Evolutionary conservation across 2,113 vertebrate species (phyloP).

Genomic region (Rhea americana): DNA sequence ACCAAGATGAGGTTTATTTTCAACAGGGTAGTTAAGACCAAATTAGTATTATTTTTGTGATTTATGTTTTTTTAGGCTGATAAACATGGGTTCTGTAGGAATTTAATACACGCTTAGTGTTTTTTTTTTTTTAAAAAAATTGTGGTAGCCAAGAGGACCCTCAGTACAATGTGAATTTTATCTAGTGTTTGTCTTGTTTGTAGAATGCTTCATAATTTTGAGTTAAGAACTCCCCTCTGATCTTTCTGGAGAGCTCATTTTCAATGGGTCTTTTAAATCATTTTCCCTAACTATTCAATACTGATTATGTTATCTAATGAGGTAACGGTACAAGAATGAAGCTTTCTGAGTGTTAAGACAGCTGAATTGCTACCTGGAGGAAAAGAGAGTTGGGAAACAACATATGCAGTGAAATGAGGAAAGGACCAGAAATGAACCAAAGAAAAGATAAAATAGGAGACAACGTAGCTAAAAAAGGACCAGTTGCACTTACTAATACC

Average conservation of each 20-base stretch:
- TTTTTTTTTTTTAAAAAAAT: neutral
- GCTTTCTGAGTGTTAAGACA: neutral
- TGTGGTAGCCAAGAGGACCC: neutral
- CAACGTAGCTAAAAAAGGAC: neutral
- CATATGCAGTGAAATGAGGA: neutral
- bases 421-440: neutral
- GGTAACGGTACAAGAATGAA: neutral
- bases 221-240: neutral
- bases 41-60: neutral
- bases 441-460: neutral
- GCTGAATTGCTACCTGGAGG: neutral
- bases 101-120: rapidly evolving
- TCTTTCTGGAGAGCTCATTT: neutral
- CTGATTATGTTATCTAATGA: neutral
- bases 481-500: neutral
- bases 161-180: neutral
- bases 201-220: neutral
- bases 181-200: neutral
- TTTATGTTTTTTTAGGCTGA: neutral
- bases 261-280: neutral
- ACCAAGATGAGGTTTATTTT: neutral
- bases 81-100: neutral
- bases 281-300: neutral
- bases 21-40: neutral
- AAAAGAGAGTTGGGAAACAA: neutral